Evolutionary conservation across 2,888 invertebrate species (phyloP), one percentile per base, ranked within the genome.

Genomic region (Melitaea athalia): DNA sequence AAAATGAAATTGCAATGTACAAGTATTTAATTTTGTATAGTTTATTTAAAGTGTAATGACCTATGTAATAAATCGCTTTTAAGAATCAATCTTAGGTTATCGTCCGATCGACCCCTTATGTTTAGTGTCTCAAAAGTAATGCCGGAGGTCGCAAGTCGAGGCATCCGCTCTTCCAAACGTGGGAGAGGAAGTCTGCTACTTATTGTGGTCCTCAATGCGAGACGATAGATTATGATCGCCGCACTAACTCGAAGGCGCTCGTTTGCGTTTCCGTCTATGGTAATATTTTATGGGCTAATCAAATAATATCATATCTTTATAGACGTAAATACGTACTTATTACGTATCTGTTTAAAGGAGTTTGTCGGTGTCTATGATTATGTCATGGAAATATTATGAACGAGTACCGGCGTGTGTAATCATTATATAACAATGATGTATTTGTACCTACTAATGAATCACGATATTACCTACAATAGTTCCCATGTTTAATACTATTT

Each of bases 171-270:
- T 79, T 81, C 85, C 82, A 85, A 87, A 86, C 91, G 92, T 91
- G 91, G 87, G 92, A 92, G 91, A 92, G 92, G 91, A 92, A 87
- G 90, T 73, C 71, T 73, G 81, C 84, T 88, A 91, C 90, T 91
- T 89, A 91, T 89, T 89, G 91, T 91, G 90, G 88, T 91, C 90
- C 83, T 87, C 88, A 91, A 89, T 88, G 89, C 91, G 91, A 90
- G 91, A 91, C 92, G 88, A 81, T 78, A 80, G 84, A 84, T 84
- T 81, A 79, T 72, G 79, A 84, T 84, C 80, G 70, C 75, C 77
- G 78, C 73, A 73, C 78, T 80, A 76, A 74, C 74, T 71, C 76
- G 77, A 79, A 79, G 79, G 76, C 75, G 77, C 77, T 79, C 79
- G 78, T 81, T 83, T 78, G 66, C 61, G 73, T 74, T 76, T 76